These are phyloP conservation scores for Anthoptus insignis DNA, from an alignment of 2,888 invertebrate genomes.

Conservation along the genomic window DNA sequence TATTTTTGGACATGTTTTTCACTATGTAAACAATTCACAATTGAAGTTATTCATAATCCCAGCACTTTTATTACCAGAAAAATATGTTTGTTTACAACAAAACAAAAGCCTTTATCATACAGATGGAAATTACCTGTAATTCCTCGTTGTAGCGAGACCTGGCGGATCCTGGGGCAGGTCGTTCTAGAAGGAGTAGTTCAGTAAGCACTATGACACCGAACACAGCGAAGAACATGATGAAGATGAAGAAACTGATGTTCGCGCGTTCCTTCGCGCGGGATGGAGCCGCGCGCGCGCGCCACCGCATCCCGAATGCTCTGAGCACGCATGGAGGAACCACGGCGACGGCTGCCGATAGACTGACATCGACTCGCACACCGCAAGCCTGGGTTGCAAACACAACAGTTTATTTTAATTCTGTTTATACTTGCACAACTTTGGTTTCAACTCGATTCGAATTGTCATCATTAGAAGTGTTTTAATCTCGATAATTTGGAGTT, in stretches of 20 bases:
- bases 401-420: neutral
- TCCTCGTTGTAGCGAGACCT: slow-evolving; percentile 91
- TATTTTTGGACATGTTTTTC: too few species aligned
- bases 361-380: slow-evolving; percentile 37
- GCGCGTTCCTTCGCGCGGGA: slow-evolving; percentile 92
- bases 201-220: slow-evolving; percentile 96
- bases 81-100: neutral
- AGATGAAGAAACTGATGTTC: slow-evolving; percentile 96
- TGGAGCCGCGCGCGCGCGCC: slow-evolving; percentile 80
- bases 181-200: slow-evolving; percentile 90
- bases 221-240: slow-evolving; percentile 96
- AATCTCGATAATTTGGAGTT: too few species aligned
- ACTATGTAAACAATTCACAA: too few species aligned
- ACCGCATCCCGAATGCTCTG: slow-evolving; percentile 73
- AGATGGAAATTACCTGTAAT: slow-evolving; percentile 89
- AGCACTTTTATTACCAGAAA: neutral
- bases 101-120: neutral
- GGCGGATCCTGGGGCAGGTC: slow-evolving; percentile 80
- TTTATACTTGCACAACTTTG: neutral
- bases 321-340: slow-evolving; percentile 62
- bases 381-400: slow-evolving; percentile 47
- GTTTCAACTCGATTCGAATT: neutral
- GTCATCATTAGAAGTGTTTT: neutral
- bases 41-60: too few species aligned
- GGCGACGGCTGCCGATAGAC: slow-evolving; percentile 53